Base-by-base conservation (phyloP, 2,797 vertebrate genomes). In the Lacerta agilis region DNA sequence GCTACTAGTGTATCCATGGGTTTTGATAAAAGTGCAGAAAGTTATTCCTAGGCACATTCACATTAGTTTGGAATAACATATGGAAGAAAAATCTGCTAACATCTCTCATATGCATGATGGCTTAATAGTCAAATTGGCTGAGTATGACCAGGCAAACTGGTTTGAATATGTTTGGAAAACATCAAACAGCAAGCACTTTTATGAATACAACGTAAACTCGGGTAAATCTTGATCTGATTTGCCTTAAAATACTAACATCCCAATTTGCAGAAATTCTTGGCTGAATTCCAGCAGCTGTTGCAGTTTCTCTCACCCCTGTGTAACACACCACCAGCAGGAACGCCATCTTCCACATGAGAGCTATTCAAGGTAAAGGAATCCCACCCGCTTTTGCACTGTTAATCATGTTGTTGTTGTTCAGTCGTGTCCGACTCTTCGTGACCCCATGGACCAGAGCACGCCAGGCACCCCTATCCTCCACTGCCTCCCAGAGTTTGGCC, bases 171-270 rank as follows among this genome's bases (percentile, higher is more conserved):
- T 72, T 45, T 77, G 61, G 29, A 25, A 58, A 86, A 72, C 13
- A 64, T 23, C 0, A 33, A 29, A 49, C 20, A 3, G 18, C 8
- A 38, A 25, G 4, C 8, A 49, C 36, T 41, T 18, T 69, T 49
- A 36, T 38, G 25, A 83, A 66, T n/a, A 61, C 29, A 36, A 82
- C 77, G 55, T 0, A 33, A 85, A 71, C 36, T 25, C 69, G 73
- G 6, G 5, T 23, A 4, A 77, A 55, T 33, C 72, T 91, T 69
- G 10, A 23, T 38, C 7, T 8, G 20, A 29, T 86, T 92, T 36
- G 38, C 33, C 67, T 83, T 73, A 11, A 61, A 82, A 83, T 71
- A 77, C 38, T 87, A 89, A 89, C 36, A 88, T 49, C 4, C 29
- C 23, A 88, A 33, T 83, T 15, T 69, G 15, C 5, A 77, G 75